Evolutionary conservation across 2,888 invertebrate genomes (phyloP), one percentile per base, ranked within the genome.

Genomic region (Anoplius nigerrimus): DNA sequence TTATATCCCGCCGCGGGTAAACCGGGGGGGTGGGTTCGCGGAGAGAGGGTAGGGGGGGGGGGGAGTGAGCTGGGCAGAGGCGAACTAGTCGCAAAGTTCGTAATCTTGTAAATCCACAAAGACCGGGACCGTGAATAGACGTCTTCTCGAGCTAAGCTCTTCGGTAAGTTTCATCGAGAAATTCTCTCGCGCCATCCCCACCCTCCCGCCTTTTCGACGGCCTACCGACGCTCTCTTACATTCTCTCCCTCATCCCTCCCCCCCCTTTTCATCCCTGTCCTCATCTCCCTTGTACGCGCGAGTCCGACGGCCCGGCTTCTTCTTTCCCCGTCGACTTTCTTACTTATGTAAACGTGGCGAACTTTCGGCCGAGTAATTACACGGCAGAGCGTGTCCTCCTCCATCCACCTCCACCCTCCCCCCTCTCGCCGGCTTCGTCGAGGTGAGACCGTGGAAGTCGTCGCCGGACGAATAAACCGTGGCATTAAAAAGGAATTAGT

Each of bases 21-120:
- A 72, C 27, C 58, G 21, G 59, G 54, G 61, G 62, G 48, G 63
- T 51, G 18, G 46, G n/a, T n/a, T n/a, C n/a, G n/a, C n/a, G n/a
- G n/a, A n/a, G n/a, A n/a, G n/a, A n/a, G n/a, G n/a, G n/a, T 58
- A 21, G 59, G 54, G 61, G 62, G 48, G 63, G 51, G 18, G 46
- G n/a, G 53, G 48, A 24, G 51, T 27, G 27, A 18, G 22, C 42
- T 24, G 15, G 66, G 52, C 66, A 66, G 62, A 67, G 34, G 63
- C 54, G 63, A 60, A 59, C 62, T 34, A 53, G 71, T 66, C 60
- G 62, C 60, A 21, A 73, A 78, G 62, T 78, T 78, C 58, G 73
- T 78, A 82, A 81, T 74, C 76, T 71, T 81, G 75, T 82, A 81
- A 82, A 81, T 74, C 74, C 71, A 79, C 77, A 78, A 82, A 72